phyloP scores from a whole-genome alignment of 2,888 invertebrate genomes.

The Sepioteuthis lessoniana region DNA sequence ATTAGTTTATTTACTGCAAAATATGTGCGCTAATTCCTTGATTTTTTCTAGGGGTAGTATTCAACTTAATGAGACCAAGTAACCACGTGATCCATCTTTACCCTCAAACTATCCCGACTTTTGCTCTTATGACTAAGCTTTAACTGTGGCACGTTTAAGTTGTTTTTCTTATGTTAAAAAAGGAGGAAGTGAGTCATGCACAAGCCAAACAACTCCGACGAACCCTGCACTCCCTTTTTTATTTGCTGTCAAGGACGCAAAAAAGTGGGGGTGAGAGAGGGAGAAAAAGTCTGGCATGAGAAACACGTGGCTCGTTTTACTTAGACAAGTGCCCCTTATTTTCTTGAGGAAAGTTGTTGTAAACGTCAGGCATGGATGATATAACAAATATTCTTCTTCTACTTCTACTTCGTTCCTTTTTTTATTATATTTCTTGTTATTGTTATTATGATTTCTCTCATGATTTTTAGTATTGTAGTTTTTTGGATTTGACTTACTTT shows the following conservation, averaged over 20 bases:
- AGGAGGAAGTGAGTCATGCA: neutral
- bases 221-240: neutral
- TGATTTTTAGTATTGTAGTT: neutral
- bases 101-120: neutral
- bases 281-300: neutral
- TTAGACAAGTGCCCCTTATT: constrained; percentile 5
- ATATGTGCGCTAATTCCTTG: too few species aligned
- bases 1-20: too few species aligned
- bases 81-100: neutral
- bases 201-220: neutral
- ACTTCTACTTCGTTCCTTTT: neutral
- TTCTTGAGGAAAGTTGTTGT: neutral
- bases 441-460: neutral
- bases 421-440: neutral
- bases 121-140: neutral
- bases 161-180: neutral
- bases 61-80: too few species aligned
- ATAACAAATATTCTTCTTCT: neutral
- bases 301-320: neutral
- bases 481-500: neutral
- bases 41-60: too few species aligned
- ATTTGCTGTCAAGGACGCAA: neutral
- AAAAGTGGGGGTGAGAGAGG: neutral
- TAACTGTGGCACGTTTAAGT: neutral
- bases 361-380: neutral